A percentile compares a stretch with the other conserved stretches of the same genome.
phyloP scores from a whole-genome alignment of 2,888 invertebrate species.

The Ctenicera cuprea region DNA sequence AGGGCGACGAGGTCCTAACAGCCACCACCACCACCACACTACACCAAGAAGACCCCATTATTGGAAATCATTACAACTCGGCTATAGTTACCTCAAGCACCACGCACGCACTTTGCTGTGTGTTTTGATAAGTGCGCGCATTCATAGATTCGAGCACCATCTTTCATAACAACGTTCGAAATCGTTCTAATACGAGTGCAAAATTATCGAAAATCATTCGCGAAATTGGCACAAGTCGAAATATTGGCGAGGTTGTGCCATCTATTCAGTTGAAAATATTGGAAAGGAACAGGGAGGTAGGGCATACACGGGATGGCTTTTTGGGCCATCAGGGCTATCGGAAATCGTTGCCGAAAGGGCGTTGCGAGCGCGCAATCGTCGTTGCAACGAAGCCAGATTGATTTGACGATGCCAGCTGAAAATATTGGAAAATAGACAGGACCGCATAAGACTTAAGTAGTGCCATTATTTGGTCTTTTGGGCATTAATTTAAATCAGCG shows the following conservation, averaged over 20 bases:
- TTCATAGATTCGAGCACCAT: background rate
- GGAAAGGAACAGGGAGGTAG: conserved; percentile 66
- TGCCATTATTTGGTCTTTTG: conserved; percentile 42
- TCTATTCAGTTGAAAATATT: conserved; percentile 64
- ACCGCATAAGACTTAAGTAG: conserved; percentile 56
- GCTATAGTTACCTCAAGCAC: background rate
- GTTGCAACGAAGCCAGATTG: conserved; percentile 50
- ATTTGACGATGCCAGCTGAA: conserved; percentile 52
- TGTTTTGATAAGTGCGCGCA: background rate
- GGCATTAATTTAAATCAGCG: background rate
- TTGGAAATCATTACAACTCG: conserved; percentile 32
- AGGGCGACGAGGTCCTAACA: conserved; percentile 1
- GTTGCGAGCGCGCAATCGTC: conserved; percentile 54
- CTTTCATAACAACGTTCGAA: conserved; percentile 13
- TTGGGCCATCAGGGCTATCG: conserved; percentile 61
- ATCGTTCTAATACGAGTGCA: conserved; percentile 35
- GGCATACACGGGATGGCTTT: conserved; percentile 57
- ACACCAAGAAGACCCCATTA: background rate
- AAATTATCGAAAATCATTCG: conserved; percentile 61
- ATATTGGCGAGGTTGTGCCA: conserved; percentile 56
- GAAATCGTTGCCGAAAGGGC: conserved; percentile 66
- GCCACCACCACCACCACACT: background rate
- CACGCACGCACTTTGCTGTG: background rate
- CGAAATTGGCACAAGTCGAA: conserved; percentile 55
- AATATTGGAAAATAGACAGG: conserved; percentile 64